phyloP scores from a whole-genome alignment of 2,888 invertebrate species.

The Synergus umbraculus region DNA sequence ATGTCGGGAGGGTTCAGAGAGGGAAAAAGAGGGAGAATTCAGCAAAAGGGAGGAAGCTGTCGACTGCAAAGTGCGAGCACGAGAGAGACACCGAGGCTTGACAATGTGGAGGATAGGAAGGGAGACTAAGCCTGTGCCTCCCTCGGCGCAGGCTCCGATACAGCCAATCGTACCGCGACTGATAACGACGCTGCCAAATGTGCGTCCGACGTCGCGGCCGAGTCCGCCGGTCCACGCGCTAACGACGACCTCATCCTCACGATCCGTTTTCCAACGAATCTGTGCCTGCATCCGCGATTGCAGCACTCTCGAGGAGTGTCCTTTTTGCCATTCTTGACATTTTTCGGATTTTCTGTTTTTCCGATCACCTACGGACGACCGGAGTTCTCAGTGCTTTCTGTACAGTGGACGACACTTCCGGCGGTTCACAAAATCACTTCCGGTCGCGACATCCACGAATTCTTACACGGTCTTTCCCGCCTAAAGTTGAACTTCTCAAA shows the following conservation, averaged over 20 bases:
- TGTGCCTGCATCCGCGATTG: background rate
- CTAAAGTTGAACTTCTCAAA: conserved; percentile 1
- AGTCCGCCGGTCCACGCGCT: conserved; percentile 71
- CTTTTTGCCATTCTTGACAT: background rate
- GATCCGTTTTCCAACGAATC: conserved; percentile 21
- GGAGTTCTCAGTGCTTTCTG: background rate
- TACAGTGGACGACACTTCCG: conserved; percentile 8
- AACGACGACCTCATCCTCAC: conserved; percentile 62
- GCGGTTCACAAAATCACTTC: conserved; percentile 28
- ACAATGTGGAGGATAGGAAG: conserved; percentile 41
- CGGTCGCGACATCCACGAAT: conserved; percentile 39
- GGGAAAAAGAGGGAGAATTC: conserved; percentile 52
- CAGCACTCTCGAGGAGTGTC: background rate
- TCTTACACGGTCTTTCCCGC: conserved; percentile 22
- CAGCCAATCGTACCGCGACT: conserved; percentile 77
- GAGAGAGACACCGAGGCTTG: conserved; percentile 33
- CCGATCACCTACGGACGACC: background rate
- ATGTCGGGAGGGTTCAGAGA: conserved; percentile 56
- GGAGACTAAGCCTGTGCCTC: conserved; percentile 55
- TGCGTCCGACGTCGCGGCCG: conserved; percentile 71
- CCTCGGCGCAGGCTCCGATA: conserved; percentile 76
- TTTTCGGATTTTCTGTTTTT: background rate
- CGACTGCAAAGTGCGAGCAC: conserved; percentile 6
- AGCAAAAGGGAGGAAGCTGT: conserved; percentile 50
- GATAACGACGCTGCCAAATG: conserved; percentile 76